Evolutionary conservation across 2,888 invertebrate genomes (phyloP).

Genomic region (Rhagonycha lutea): DNA sequence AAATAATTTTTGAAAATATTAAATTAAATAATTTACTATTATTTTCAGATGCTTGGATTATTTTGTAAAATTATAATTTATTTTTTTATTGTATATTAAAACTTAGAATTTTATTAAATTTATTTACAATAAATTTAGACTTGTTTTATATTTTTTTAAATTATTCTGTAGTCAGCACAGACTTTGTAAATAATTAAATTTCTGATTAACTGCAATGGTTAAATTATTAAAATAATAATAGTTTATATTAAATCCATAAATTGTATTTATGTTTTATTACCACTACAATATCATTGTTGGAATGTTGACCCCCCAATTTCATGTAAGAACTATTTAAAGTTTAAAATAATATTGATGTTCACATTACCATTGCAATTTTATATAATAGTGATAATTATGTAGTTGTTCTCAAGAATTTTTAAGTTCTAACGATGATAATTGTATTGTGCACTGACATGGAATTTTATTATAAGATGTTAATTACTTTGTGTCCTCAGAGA

Average conservation of each 20-base stretch:
- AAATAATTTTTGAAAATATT: not conserved
- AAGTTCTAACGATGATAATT: constrained; percentile 21
- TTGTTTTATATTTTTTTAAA: constrained; percentile 1
- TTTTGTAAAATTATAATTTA: constrained; percentile 10
- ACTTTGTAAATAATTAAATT: constrained; percentile 22
- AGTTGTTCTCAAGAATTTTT: constrained; percentile 8
- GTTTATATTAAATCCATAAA: constrained; percentile 12
- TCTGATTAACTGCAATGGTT: constrained; percentile 23
- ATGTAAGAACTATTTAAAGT: constrained; percentile 11
- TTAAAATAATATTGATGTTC: constrained; percentile 19
- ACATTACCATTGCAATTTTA: constrained; percentile 19
- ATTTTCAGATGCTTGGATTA: not conserved
- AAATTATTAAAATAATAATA: constrained; percentile 11
- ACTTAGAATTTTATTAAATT: constrained; percentile 1
- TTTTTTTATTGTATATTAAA: constrained; percentile 5
- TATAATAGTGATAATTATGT: constrained; percentile 11
- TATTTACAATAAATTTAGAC: not conserved
- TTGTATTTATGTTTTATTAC: constrained; percentile 18
- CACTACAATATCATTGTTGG: constrained; percentile 24
- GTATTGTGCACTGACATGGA: constrained; percentile 22
- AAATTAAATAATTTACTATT: not conserved
- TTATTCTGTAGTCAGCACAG: constrained; percentile 3
- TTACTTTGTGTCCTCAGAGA: constrained; percentile 39
- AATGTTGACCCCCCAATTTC: constrained; percentile 15
- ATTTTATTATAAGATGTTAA: constrained; percentile 36